Evolutionary conservation across 2,888 invertebrate genomes (phyloP).

Genomic region (Phalera bucephala): DNA sequence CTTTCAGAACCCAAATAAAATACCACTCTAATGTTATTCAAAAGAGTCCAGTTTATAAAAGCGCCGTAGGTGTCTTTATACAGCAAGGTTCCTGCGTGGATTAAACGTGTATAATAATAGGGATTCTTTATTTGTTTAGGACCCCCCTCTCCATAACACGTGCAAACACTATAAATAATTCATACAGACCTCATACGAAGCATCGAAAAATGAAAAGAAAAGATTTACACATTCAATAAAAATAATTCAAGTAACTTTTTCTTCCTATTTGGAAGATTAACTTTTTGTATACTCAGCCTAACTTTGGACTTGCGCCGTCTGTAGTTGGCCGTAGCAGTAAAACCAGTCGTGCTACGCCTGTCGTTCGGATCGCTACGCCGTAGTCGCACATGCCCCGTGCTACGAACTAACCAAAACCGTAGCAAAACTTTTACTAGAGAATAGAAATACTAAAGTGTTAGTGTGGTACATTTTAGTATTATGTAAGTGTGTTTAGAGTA

Average conservation of each 20-base stretch:
- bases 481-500: conserved; percentile 41
- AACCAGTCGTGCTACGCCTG: conserved; percentile 62
- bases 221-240: conserved; percentile 5
- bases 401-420: conserved; percentile 40
- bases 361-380: conserved; percentile 58
- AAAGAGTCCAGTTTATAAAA: neutral
- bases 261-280: conserved; percentile 20
- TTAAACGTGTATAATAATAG: conserved; percentile 21
- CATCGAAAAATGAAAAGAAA: too few species aligned
- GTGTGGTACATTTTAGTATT: conserved; percentile 30
- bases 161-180: conserved; percentile 19
- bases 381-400: conserved; percentile 37
- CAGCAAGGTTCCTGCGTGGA: conserved; percentile 11
- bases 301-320: conserved; percentile 61
- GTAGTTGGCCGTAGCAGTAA: conserved; percentile 45
- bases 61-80: conserved; percentile 1
- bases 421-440: conserved; percentile 37
- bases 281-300: conserved; percentile 34
- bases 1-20: too few species aligned
- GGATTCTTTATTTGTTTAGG: conserved; percentile 30
- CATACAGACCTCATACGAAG: too few species aligned
- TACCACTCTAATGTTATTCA: too few species aligned
- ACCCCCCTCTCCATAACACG: conserved; percentile 8
- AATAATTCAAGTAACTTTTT: conserved; percentile 13
- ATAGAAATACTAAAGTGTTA: conserved; percentile 29